Evolutionary conservation across 2,113 vertebrate species (phyloP), one percentile per base, ranked within the genome.

Genomic region (Lota lota): DNA sequence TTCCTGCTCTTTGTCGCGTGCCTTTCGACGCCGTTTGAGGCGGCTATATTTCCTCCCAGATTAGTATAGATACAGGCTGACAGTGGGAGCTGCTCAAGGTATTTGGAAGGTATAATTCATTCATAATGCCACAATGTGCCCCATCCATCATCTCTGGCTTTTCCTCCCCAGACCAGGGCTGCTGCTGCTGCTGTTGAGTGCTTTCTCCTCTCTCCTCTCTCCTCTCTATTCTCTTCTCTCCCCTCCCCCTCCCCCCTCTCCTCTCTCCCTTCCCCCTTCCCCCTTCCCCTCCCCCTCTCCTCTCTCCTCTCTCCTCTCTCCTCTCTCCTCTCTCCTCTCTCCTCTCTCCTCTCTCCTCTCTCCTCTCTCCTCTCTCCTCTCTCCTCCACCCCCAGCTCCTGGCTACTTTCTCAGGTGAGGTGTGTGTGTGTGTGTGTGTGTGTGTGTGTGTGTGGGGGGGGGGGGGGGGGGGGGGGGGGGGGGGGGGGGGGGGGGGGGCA

Each of bases 71-170:
- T 93, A 94, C 87, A 91, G 85, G 85, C 92, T 92, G 93, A 93
- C 92, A 93, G 93, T 90, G 93, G 88, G 89, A 89, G 85, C 90
- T 91, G 94, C 94, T 95, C 93, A 95, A 93, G 93, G 94, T 95
- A 94, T 95, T 94, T 95, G 93, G 89, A 81, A 92, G 93, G 93
- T 94, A 93, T 95, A 95, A 95, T 95, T 95, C 94, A 95, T 95
- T 94, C 94, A 94, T 93, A 95, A 95, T 93, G 92, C 94, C 75
- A 79, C 94, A 95, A 95, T 94, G 90, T 87, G 87, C 50, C 89
- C 91, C 94, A 95, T 95, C 92, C 89, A 95, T 95, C 94, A 95
- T 94, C 88, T 3, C 79, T 85, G 91, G 77, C 54, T 78, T 81
- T 74, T 71, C 88, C 86, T 78, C 85, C 79, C 63, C 77, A 82